Conservation (phyloP, 2,113 vertebrate genomes). For the Anarhynchus alexandrinus region DNA sequence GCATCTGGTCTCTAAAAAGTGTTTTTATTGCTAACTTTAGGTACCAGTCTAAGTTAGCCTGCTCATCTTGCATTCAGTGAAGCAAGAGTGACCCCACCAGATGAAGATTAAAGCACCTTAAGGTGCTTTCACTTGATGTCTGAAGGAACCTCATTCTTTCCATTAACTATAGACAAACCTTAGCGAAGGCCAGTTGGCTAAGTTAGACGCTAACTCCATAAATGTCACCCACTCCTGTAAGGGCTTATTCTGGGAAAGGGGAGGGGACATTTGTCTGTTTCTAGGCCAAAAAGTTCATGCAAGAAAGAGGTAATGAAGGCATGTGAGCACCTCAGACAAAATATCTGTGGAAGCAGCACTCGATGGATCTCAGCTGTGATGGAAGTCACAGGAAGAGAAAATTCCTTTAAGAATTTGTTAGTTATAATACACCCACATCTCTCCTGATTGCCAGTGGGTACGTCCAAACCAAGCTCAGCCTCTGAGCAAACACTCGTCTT, state of each 20-base stretch:
- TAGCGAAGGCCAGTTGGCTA: not conserved
- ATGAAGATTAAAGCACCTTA: not conserved
- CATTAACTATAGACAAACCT: not conserved
- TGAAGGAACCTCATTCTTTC: not conserved
- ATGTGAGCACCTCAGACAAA: not conserved
- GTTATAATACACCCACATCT: not conserved
- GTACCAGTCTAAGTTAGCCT: not conserved
- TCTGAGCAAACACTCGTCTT: not conserved
- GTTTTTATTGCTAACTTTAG: not conserved
- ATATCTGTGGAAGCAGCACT: not conserved
- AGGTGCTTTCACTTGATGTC: not conserved
- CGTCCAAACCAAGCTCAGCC: not conserved
- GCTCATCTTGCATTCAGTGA: not conserved
- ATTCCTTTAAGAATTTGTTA: not conserved
- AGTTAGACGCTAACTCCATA: not conserved
- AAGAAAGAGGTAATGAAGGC: not conserved
- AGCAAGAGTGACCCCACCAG: slow-evolving; percentile 47
- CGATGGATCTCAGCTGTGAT: not conserved
- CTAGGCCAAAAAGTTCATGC: not conserved
- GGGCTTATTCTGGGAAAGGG: not conserved
- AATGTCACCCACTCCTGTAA: not conserved
- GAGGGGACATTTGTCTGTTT: not conserved
- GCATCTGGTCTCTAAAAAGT: not conserved
- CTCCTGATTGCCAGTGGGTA: not conserved
- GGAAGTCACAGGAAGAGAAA: not conserved